Percentiles rank a stretch among this genome's conserved stretches.
Conservation (phyloP, 2,888 invertebrate genomes). For the Hypselothyrea guttata region DNA sequence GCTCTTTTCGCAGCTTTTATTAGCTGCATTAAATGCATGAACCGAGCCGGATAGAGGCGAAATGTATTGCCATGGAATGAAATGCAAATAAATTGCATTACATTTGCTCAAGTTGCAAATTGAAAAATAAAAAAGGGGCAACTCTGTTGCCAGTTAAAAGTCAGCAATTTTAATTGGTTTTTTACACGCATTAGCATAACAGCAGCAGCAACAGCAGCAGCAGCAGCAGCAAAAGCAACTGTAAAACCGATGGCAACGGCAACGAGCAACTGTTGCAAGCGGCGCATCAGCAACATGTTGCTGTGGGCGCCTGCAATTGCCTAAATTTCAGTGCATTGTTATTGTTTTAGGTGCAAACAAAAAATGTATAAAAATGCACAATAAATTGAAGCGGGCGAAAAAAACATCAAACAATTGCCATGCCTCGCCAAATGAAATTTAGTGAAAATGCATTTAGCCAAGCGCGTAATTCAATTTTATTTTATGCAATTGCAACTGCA, state of each 20-base stretch:
- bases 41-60: conserved; percentile 21
- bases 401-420: conserved; percentile 24
- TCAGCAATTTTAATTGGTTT: conserved; percentile 66
- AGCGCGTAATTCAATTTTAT: conserved; percentile 78
- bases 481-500: conserved; percentile 54
- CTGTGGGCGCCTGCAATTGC: conserved; percentile 28
- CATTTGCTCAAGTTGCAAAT: conserved; percentile 45
- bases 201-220: conserved; percentile 26
- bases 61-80: conserved; percentile 18
- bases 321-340: conserved; percentile 12
- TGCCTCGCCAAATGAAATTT: conserved; percentile 59
- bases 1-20: conserved; percentile 25
- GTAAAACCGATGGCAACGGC: conserved; percentile 11
- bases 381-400: not conserved
- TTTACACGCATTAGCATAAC: conserved; percentile 64
- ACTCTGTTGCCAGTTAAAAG: conserved; percentile 35
- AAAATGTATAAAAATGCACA: not conserved
- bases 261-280: no score
- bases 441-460: conserved; percentile 73
- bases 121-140: conserved; percentile 15
- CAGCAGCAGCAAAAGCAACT: conserved; percentile 7
- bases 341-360: conserved; percentile 15
- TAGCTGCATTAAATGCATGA: conserved; percentile 52
- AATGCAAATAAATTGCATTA: conserved; percentile 64
- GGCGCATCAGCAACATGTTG: conserved; percentile 26